Evolutionary conservation across 2,113 vertebrate genomes (phyloP).

Genomic region (Pluvianellus socialis): DNA sequence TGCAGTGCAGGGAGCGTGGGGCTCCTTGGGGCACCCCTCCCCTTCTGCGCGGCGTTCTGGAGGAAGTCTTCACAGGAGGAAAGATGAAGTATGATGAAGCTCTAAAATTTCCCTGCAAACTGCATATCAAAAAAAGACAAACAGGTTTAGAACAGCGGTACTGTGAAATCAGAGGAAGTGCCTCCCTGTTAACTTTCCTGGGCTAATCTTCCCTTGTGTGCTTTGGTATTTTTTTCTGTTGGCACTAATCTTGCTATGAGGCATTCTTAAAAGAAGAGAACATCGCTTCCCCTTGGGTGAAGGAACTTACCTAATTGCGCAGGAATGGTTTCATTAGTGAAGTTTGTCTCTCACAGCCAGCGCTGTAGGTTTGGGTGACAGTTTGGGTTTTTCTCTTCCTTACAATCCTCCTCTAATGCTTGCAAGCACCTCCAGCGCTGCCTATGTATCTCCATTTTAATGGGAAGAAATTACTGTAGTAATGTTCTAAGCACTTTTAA

Average conservation of each 20-base stretch:
- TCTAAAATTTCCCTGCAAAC: background rate
- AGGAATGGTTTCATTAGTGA: background rate
- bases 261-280: background rate
- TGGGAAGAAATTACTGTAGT: background rate
- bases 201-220: background rate
- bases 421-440: fast-evolving
- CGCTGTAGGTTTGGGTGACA: fast-evolving
- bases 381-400: background rate
- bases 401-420: background rate
- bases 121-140: background rate
- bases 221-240: background rate
- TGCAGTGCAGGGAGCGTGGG: fast-evolving
- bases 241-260: background rate
- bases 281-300: background rate
- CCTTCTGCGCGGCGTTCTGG: fast-evolving
- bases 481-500: background rate
- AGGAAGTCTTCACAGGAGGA: background rate
- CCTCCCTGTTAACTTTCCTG: background rate
- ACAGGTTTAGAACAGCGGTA: background rate
- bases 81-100: background rate
- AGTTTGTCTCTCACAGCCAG: background rate
- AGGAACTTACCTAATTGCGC: background rate
- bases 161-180: background rate
- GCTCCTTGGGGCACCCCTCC: background rate
- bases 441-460: fast-evolving